These are phyloP conservation scores for Cacatua alba DNA, from an alignment of 2,113 vertebrate species.

Conservation along the genomic window DNA sequence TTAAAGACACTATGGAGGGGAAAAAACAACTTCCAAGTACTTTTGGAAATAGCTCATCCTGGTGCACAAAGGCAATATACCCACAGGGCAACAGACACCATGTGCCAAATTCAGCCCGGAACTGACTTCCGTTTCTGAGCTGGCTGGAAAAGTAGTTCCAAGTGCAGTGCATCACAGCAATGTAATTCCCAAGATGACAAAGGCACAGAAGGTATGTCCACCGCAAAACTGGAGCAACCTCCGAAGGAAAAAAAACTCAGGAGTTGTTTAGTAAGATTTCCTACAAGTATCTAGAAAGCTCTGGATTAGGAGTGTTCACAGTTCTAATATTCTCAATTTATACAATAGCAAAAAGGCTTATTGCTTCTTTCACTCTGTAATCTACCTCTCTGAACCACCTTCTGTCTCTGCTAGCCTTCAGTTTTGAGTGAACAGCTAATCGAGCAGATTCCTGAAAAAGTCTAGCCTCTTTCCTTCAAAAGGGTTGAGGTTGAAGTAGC, in stretches of 20 bases:
- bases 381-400: background rate
- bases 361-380: background rate
- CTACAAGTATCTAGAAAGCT: background rate
- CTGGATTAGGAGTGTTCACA: background rate
- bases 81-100: rapidly evolving
- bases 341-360: background rate
- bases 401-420: background rate
- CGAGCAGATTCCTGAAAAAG: background rate
- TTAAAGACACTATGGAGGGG: background rate
- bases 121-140: background rate
- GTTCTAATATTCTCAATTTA: background rate
- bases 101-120: background rate
- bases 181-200: background rate
- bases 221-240: background rate
- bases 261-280: background rate
- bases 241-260: background rate
- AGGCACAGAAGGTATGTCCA: background rate
- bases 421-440: background rate
- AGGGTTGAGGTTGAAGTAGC: background rate
- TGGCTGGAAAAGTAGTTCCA: background rate
- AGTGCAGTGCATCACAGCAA: background rate
- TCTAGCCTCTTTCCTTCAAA: background rate
- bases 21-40: background rate
- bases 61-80: background rate
- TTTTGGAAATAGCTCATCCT: background rate